Evolutionary conservation across 2,888 invertebrate species (phyloP), one percentile per base, ranked within the genome.

Genomic region (Elmis aenea): DNA sequence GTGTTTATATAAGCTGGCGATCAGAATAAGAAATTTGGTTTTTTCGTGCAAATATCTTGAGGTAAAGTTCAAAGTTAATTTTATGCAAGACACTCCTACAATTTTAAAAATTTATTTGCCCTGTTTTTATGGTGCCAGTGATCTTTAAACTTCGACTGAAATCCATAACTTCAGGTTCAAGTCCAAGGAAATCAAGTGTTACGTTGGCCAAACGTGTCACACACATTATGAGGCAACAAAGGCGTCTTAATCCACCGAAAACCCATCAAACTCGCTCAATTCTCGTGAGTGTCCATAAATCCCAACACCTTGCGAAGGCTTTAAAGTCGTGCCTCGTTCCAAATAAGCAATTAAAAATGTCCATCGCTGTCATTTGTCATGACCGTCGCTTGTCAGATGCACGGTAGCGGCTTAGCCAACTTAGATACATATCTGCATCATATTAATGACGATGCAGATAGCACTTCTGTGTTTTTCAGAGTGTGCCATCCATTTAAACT

Each of bases 361-460:
- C 44, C 42, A 34, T 30, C 40, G 38, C 38, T 50, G 49, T 51
- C 51, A 52, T 52, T 51, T 52, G 49, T 53, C 50, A 52, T 45
- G 41, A 45, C 41, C 40, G 42, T 43, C 40, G 42, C 45, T 48
- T 55, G 52, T 54, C 52, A 51, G 52, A 48, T 48, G 44, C 49
- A 50, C 54, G 50, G 54, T 54, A 54, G 55, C 54, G 45, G 46
- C 45, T 46, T 52, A 51, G 52, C 50, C 42, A 42, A 36, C 46
- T 41, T 31, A 50, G 58, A 58, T 58, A 50, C 54, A 49, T 58
- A 58, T 57, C 58, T 54, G 49, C 39, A 45, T 50, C 49, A 56
- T 58, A 58, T 56, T 58, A 58, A 58, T 58, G 58, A 56, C 51
- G 42, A 40, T 50, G 47, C 48, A 48, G 54, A 54, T 54, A 54